phyloP scores from a whole-genome alignment of 2,797 vertebrate genomes.

The Bradypus variegatus region DNA sequence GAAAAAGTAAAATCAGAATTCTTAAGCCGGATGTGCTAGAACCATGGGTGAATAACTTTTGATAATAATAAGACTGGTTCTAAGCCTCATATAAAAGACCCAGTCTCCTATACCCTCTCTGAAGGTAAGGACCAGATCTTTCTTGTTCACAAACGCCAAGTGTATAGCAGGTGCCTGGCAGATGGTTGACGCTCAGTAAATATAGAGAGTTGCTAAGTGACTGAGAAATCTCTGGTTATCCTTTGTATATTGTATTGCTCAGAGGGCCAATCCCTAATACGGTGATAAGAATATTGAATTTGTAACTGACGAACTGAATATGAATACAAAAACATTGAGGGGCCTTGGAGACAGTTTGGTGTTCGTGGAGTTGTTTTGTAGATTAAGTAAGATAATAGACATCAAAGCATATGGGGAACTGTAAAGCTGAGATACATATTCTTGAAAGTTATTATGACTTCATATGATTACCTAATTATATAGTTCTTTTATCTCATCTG shows the following conservation, averaged over 20 bases:
- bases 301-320: background rate
- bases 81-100: background rate
- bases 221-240: background rate
- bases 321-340: background rate
- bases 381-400: conserved; percentile 1
- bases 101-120: background rate
- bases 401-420: conserved; percentile 8
- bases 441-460: conserved; percentile 36
- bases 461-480: background rate
- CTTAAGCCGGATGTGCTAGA: background rate
- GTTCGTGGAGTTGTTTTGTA: conserved; percentile 10
- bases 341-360: background rate
- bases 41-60: background rate
- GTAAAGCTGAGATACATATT: background rate
- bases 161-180: background rate
- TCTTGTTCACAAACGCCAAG: background rate
- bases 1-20: background rate
- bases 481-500: background rate
- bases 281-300: background rate
- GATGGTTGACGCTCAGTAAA: background rate
- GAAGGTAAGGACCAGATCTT: background rate
- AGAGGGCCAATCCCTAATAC: background rate
- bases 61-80: background rate
- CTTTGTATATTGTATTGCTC: background rate
- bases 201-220: background rate